A percentile compares a stretch with the other conserved stretches of the same genome.
phyloP scores from a whole-genome alignment of 2,888 invertebrate species.

The Arctia plantaginis region DNA sequence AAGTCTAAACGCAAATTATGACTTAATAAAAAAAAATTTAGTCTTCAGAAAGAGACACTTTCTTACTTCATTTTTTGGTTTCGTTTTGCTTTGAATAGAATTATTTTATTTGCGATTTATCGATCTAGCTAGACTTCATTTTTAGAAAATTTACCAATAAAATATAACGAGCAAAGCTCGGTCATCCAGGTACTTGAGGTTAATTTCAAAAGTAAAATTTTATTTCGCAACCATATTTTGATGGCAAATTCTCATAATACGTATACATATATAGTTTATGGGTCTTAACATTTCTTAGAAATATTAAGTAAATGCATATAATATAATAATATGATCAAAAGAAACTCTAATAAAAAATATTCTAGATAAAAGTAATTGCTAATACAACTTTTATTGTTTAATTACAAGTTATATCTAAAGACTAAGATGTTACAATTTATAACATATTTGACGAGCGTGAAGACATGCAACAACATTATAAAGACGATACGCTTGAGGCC shows the following conservation, averaged over 20 bases:
- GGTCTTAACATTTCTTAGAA: not conserved
- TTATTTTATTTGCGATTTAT: too few species aligned
- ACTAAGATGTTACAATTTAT: conserved; percentile 46
- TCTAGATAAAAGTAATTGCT: conserved; percentile 10
- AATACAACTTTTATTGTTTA: conserved; percentile 15
- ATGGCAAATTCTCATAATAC: too few species aligned
- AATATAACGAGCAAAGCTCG: too few species aligned
- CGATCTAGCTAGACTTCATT: too few species aligned
- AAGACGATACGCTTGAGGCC: conserved; percentile 19
- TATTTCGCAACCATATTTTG: too few species aligned
- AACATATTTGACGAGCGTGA: conserved; percentile 56
- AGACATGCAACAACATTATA: conserved; percentile 59
- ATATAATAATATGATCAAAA: not conserved
- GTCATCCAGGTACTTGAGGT: too few species aligned
- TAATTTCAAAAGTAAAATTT: not conserved
- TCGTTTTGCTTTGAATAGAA: not conserved
- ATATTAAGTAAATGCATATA: not conserved
- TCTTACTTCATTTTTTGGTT: not conserved
- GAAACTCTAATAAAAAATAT: not conserved
- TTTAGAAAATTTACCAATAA: too few species aligned
- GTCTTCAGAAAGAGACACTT: not conserved
- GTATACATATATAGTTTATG: too few species aligned
- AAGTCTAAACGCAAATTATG: not conserved
- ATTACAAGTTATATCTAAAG: conserved; percentile 14
- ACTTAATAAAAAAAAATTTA: not conserved